Conservation (phyloP, 2,797 vertebrate genomes). For the Fratercula arctica region DNA sequence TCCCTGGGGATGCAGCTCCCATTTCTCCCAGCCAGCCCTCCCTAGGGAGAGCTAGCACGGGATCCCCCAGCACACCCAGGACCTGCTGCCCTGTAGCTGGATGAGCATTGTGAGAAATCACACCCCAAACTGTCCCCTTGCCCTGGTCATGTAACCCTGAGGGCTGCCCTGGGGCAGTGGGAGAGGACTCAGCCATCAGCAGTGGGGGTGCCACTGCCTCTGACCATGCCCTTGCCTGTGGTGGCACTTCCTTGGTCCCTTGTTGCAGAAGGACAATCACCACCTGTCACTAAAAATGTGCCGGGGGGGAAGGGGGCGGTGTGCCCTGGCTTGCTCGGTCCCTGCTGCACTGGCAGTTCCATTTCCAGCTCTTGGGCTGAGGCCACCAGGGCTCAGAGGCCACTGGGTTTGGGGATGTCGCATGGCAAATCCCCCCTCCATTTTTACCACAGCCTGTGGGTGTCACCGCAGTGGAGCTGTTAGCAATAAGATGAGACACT, state of each 20-base stretch:
- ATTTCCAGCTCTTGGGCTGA: neutral
- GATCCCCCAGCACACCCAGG: neutral
- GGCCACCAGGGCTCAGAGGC: neutral
- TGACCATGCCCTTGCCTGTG: fast-evolving
- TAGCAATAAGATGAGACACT: conserved; percentile 37
- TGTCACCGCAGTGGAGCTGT: neutral
- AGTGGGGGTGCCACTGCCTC: neutral
- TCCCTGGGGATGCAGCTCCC: neutral
- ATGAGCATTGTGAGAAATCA: neutral
- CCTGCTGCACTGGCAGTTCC: neutral
- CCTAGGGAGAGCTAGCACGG: neutral
- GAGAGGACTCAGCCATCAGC: neutral
- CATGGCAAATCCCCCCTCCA: neutral
- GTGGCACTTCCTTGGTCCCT: neutral
- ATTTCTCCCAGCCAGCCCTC: neutral
- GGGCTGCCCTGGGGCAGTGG: neutral
- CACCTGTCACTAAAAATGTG: neutral
- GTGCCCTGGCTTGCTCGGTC: neutral
- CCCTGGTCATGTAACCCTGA: neutral
- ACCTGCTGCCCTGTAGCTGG: neutral
- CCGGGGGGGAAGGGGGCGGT: fast-evolving
- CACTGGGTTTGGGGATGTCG: neutral
- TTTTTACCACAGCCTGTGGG: neutral
- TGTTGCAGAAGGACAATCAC: neutral
- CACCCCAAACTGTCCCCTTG: neutral